These are phyloP conservation scores for Taenaris catops DNA, from an alignment of 2,888 invertebrate genomes.

Conservation along the genomic window DNA sequence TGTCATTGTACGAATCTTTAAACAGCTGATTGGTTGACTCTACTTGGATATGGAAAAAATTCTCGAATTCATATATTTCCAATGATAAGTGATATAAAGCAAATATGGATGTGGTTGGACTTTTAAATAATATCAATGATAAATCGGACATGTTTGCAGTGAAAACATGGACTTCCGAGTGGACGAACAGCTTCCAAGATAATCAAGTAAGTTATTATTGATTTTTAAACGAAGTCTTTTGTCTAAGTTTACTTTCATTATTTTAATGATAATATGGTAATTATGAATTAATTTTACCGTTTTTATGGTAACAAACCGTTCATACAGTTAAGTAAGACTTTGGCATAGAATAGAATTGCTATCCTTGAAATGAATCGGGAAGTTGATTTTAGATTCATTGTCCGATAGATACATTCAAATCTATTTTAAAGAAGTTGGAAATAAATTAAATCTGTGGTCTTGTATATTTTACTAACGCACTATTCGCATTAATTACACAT, in stretches of 20 bases:
- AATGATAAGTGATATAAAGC: conserved; percentile 17
- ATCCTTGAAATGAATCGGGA: conserved; percentile 30
- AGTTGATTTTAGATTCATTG: conserved; percentile 8
- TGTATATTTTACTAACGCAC: too few relatives aligned
- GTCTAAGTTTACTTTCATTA: conserved; percentile 6
- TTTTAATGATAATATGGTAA: conserved; percentile 11
- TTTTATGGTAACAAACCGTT: too few relatives aligned
- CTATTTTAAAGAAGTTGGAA: too few relatives aligned
- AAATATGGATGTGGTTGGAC: conserved; percentile 69
- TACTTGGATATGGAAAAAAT: conserved; percentile 11
- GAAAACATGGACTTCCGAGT: conserved; percentile 70
- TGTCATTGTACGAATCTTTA: conserved; percentile 16
- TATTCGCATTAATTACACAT: too few relatives aligned
- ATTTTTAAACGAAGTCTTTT: conserved; percentile 22
- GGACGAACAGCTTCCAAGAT: conserved; percentile 70
- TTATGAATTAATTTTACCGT: not conserved
- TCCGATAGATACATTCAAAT: too few relatives aligned
- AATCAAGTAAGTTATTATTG: conserved; percentile 60
- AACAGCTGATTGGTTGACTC: conserved; percentile 45
- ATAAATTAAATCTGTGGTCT: too few relatives aligned
- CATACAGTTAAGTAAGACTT: conserved; percentile 12
- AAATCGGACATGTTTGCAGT: conserved; percentile 71
- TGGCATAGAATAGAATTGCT: conserved; percentile 25
- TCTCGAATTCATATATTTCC: not conserved
- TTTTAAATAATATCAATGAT: conserved; percentile 65